Conservation (phyloP, 2,888 invertebrate genomes). For the Salpingus planirostris region DNA sequence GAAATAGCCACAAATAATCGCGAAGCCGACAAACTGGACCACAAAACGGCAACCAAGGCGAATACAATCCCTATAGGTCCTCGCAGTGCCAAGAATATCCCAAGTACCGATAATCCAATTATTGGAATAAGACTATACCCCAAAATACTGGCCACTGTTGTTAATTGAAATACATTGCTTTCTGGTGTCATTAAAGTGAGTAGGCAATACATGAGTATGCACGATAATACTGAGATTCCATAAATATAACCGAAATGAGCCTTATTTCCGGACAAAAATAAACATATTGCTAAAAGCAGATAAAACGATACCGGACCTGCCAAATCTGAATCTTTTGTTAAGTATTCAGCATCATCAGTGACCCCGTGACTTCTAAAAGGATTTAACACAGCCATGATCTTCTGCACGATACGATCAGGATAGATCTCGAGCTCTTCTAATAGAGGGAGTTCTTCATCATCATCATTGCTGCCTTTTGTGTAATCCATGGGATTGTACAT, state of each 20-base stretch:
- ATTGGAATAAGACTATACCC: constrained; percentile 92
- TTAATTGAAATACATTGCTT: constrained; percentile 61
- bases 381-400: constrained; percentile 82
- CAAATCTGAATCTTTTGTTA: constrained; percentile 77
- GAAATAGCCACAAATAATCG: constrained; percentile 87
- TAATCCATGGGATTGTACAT: constrained; percentile 32
- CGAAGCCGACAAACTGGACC: constrained; percentile 90
- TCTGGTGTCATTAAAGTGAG: constrained; percentile 68
- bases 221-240: constrained; percentile 83
- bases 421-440: constrained; percentile 89
- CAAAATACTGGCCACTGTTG: constrained; percentile 77
- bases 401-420: constrained; percentile 78
- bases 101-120: constrained; percentile 73
- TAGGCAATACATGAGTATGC: constrained; percentile 80
- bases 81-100: constrained; percentile 70
- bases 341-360: constrained; percentile 64
- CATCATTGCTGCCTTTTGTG: constrained; percentile 36
- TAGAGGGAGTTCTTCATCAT: constrained; percentile 64
- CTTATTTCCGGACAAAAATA: constrained; percentile 66
- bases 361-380: constrained; percentile 66
- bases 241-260: constrained; percentile 91
- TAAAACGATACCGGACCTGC: constrained; percentile 91
- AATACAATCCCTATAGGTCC: constrained; percentile 59
- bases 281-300: constrained; percentile 56
- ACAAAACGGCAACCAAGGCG: constrained; percentile 62